Conservation (phyloP, 1,140 invertebrate species). For the Drosophila leontia region DNA sequence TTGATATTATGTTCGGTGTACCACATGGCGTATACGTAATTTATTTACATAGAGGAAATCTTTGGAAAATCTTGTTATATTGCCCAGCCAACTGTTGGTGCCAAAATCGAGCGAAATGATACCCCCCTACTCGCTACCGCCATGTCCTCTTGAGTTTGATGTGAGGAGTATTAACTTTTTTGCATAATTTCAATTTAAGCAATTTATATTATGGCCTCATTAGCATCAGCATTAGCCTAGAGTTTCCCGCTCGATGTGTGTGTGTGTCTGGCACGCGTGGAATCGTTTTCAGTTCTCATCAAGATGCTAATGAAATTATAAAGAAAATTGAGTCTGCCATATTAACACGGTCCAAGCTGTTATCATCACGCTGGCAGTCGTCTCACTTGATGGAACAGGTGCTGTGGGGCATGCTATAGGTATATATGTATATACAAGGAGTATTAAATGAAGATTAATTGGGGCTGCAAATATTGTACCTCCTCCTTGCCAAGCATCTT, state of each 20-base stretch:
- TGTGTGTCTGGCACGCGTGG: constrained; percentile 48
- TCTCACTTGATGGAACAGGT: constrained; percentile 11
- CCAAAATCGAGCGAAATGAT: constrained; percentile 46
- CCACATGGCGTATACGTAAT: constrained; percentile 45
- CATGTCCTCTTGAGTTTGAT: constrained; percentile 25
- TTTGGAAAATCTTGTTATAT: constrained; percentile 30
- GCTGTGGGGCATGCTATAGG: background rate
- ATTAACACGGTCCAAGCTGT: constrained; percentile 55
- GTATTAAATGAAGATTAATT: background rate
- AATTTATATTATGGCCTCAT: constrained; percentile 80
- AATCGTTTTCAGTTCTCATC: constrained; percentile 66
- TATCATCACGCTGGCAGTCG: constrained; percentile 8
- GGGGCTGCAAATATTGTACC: background rate
- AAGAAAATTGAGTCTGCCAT: constrained; percentile 77
- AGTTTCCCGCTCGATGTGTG: constrained; percentile 17
- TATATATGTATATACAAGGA: background rate
- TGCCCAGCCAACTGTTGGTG: constrained; percentile 49
- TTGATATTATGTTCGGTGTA: background rate
- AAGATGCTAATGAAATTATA: constrained; percentile 80
- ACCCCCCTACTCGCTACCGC: background rate
- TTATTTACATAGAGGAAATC: constrained; percentile 33
- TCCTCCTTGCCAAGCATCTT: background rate
- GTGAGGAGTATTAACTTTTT: constrained; percentile 57
- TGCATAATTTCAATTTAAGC: constrained; percentile 80
- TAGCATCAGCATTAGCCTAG: constrained; percentile 74